phyloP scores from a whole-genome alignment of 1,140 invertebrate genomes.

The Camponotus vicinus region DNA sequence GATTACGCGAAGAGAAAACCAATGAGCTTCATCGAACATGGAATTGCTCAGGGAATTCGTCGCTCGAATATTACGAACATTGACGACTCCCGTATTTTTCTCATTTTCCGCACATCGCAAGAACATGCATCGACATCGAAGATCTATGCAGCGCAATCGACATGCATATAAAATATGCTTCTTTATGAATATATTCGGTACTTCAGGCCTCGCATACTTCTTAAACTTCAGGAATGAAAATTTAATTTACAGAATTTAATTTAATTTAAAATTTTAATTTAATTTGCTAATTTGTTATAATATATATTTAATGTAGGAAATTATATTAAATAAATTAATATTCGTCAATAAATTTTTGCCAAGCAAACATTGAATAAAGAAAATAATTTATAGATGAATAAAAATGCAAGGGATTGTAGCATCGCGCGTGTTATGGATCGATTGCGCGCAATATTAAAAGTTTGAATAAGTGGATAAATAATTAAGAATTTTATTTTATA shows the following conservation, averaged over 20 bases:
- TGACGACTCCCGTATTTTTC: background rate
- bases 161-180: background rate
- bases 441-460: conserved; percentile 3
- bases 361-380: background rate
- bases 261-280: no score
- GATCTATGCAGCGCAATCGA: background rate
- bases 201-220: no score
- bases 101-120: conserved; percentile 19
- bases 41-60: conserved; percentile 42
- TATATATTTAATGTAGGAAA: background rate
- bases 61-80: background rate
- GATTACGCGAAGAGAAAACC: conserved; percentile 17
- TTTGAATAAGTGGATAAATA: background rate
- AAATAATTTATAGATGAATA: background rate
- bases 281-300: background rate
- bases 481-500: background rate
- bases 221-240: conserved; percentile 19
- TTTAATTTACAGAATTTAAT: background rate
- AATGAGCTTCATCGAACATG: background rate
- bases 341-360: background rate
- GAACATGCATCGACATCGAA: background rate
- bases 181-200: conserved; percentile 12
- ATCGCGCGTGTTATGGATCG: background rate
- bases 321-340: conserved; percentile 14
- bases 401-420: background rate